Percentiles rank a stretch among this genome's conserved stretches.
phyloP scores from a whole-genome alignment of 2,113 vertebrate genomes.

The Sus scrofa region DNA sequence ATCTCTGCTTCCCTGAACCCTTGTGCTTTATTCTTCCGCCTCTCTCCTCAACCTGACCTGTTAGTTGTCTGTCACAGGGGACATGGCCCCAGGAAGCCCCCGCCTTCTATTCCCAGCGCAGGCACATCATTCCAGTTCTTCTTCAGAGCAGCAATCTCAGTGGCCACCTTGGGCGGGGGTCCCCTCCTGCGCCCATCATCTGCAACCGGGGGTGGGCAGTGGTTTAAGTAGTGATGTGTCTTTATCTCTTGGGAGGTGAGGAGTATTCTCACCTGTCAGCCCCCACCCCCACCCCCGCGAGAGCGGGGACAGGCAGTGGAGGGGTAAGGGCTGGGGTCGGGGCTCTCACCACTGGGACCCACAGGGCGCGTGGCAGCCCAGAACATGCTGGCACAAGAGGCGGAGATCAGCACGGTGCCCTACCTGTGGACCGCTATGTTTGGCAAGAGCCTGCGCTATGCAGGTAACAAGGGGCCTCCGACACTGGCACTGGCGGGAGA shows the following conservation, averaged over 20 bases:
- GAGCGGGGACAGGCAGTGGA: neutral
- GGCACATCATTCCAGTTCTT: neutral
- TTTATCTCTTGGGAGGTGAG: neutral
- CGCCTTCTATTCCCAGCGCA: neutral
- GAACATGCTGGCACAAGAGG: constrained; percentile 95
- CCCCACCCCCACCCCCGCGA: neutral
- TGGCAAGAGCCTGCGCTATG: constrained; percentile 97
- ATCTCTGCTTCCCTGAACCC: neutral
- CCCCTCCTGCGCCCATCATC: neutral
- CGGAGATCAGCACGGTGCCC: constrained; percentile 95
- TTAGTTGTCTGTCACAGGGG: neutral
- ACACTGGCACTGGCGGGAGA: neutral
- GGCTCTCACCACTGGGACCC: neutral
- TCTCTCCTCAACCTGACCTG: neutral
- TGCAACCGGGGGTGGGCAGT: neutral
- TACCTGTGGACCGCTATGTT: constrained; percentile 99
- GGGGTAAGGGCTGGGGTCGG: neutral
- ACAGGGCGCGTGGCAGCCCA: constrained; percentile 95
- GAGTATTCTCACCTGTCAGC: no score
- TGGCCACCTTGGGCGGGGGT: neutral
- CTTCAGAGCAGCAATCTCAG: neutral
- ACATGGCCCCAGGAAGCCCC: neutral
- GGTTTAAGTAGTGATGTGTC: neutral
- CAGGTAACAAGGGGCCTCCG: constrained; percentile 86
- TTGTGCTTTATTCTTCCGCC: neutral